A percentile compares a stretch with the other conserved stretches of the same genome.
Conservation (phyloP, 2,888 invertebrate genomes). For the Neoascia interrupta region DNA sequence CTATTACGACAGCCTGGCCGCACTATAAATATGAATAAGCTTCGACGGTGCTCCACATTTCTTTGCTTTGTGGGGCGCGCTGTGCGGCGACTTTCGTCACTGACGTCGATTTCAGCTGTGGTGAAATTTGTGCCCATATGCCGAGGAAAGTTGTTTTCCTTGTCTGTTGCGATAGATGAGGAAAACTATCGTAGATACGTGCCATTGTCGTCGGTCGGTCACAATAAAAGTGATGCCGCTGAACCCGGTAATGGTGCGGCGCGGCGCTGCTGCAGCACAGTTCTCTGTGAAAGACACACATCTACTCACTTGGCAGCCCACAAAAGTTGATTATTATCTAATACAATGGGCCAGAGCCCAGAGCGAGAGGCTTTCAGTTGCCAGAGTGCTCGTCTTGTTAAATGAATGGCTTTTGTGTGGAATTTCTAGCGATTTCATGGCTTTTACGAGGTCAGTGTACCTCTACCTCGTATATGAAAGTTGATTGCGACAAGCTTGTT, state of each 20-base stretch:
- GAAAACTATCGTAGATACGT: too few species aligned
- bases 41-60: constrained; percentile 43
- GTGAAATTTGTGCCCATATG: constrained; percentile 31
- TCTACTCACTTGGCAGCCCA: constrained; percentile 2
- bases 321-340: constrained; percentile 33
- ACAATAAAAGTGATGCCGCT: constrained; percentile 45
- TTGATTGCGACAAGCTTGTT: constrained; percentile 44
- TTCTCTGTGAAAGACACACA: constrained; percentile 9
- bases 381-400: not conserved
- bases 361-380: not conserved
- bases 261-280: constrained; percentile 2
- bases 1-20: constrained; percentile 53
- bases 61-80: not conserved
- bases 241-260: constrained; percentile 46
- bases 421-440: constrained; percentile 52
- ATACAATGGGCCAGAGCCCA: constrained; percentile 4
- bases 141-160: constrained; percentile 47
- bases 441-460: constrained; percentile 57
- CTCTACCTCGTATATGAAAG: constrained; percentile 56
- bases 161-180: constrained; percentile 18
- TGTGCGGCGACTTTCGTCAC: constrained; percentile 38
- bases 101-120: constrained; percentile 32
- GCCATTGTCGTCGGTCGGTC: not conserved
- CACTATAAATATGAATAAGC: constrained; percentile 31
- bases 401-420: constrained; percentile 39